Base-by-base conservation (phyloP, 1,140 invertebrate genomes). In the Schlechtendalia chinensis region DNA sequence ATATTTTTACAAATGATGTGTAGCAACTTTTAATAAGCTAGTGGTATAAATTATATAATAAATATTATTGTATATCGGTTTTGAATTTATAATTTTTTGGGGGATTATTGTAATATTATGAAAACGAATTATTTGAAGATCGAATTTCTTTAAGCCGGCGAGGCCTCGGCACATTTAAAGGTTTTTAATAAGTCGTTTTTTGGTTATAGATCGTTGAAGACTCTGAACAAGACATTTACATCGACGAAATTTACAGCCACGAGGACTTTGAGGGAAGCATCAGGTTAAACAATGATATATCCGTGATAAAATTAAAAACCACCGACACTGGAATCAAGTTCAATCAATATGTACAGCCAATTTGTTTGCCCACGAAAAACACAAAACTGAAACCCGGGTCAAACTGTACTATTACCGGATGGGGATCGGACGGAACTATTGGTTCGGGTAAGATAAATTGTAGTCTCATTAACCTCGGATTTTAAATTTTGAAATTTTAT, bases 221-320 rank as follows among this genome's bases (percentile, higher is more conserved):
- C 11, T 89, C 89, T 0, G 91, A 93, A 85, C 87, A 89, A 58
- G 90, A 92, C 82, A 88, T 89, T 1, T 89, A 88, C 71, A 90
- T 93, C 56, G 91, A 93, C 79, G 89, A 89, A 82, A 90, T 91
- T 83, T 90, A 90, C 82, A 86, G 90, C 3, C 91, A 93, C 83
- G 89, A 91, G 77, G 86, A 89, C 8, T 92, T 91, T 84, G 87
- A 91, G 82, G 89, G 88, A 0, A 87, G 87, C 5, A 19, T 79
- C 27, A 88, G 89, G 56, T 89, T 92, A 86, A 93, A 93, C 83
- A 91, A 93, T 83, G 93, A 94, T 83, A 91, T 94, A 59, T 92
- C 92, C 0, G 69, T 94, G 69, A 87, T 93, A 6, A 88, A 90
- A 82, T 84, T 94, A 10, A 91, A 91, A 84, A 89, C 88, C 0